Base-by-base conservation (phyloP, 2,113 vertebrate genomes). In the Irena cyanogastra region DNA sequence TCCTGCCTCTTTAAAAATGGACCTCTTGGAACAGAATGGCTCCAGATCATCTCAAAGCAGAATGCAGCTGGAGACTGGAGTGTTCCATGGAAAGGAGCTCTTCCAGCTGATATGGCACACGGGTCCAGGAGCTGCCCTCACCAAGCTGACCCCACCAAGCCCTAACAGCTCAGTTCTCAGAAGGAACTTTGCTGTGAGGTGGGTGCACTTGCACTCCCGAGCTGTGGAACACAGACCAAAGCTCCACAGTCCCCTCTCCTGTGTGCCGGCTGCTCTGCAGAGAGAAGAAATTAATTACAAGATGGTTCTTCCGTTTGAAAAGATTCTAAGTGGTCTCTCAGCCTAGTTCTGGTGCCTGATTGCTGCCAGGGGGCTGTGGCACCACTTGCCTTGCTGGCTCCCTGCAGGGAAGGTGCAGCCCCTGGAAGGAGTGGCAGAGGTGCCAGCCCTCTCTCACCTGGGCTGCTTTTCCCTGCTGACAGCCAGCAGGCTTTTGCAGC, bases 1-100 rank as follows among this genome's bases (percentile, higher is more conserved):
- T 69, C 33, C n/a, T 75, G 64, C 64, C 57, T 81, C 72, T 86
- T 86, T 87, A 65, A 94, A 93, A 94, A 75, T 7, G 71, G 88
- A 95, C 87, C 75, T 93, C 89, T 91, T 30, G 85, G 76, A 94
- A 71, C 69, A 74, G 28, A 72, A 63, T 4, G 83, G 52, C 52
- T 94, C 57, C 78, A 68, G 50, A 86, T 15, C 83, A 74, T 50
- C 86, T 49, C 64, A 13, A 64, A 90, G 81, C 30, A 82, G 52
- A 69, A 70, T 12, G 42, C 8, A 70, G 71, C 66, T 77, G 66
- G 61, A 92, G 83, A 69, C 64, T 90, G 72, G 53, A 89, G 57
- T 22, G 59, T 79, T 37, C 57, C 57, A 39, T n/a, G 64, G 20
- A 84, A 63, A 69, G 10, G 53, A 92, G 59, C 70, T 77, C 75